Evolutionary conservation across 2,888 invertebrate genomes (phyloP).

Genomic region (Rutpela maculata): DNA sequence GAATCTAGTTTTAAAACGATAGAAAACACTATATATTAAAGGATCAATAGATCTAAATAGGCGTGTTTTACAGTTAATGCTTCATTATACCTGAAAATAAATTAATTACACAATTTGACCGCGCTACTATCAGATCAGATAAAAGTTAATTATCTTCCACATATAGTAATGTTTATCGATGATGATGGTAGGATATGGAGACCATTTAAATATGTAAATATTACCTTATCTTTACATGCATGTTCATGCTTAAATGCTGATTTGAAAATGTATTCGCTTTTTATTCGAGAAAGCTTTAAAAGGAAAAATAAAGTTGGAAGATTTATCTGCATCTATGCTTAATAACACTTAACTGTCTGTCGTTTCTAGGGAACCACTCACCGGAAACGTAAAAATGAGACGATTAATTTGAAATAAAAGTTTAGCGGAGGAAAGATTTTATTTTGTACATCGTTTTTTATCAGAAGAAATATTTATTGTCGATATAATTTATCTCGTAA

Average conservation of each 20-base stretch:
- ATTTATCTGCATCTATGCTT: constrained; percentile 10
- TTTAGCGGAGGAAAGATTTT: constrained; percentile 2
- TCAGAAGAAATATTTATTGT: constrained; percentile 1
- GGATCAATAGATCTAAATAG: neutral
- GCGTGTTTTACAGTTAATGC: neutral
- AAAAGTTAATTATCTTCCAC: constrained; percentile 8
- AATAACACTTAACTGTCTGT: constrained; percentile 17
- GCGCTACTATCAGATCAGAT: neutral
- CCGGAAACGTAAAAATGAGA: constrained; percentile 8
- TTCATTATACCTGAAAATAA: constrained; percentile 8
- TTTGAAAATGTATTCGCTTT: constrained; percentile 6
- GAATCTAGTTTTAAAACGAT: too few relatives aligned
- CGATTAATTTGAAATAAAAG: constrained; percentile 18
- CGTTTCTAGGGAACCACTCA: constrained; percentile 7
- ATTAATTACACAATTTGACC: constrained; percentile 8
- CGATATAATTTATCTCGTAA: neutral
- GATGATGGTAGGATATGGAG: neutral
- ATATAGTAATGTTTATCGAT: too few relatives aligned
- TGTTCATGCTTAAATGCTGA: neutral
- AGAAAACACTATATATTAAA: neutral
- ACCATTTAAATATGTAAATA: neutral
- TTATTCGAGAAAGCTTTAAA: constrained; percentile 14
- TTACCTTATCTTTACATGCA: neutral
- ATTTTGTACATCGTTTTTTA: neutral
- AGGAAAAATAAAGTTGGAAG: neutral